Evolutionary conservation across 35 echinoderm and acorn worm species (phyloP).

Genomic region (Stichopus chloronotus): DNA sequence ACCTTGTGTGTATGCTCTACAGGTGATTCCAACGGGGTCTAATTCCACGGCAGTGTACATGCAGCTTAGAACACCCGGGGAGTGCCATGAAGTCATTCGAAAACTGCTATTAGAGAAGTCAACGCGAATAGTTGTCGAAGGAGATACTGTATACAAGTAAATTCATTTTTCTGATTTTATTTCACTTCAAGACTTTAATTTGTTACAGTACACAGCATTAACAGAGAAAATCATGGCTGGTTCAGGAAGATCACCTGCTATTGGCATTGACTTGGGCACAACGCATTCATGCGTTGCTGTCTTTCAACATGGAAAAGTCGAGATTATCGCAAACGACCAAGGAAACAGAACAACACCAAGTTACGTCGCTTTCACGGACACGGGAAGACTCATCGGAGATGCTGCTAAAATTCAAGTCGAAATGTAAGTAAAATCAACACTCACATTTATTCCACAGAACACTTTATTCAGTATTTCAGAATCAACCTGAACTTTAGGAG

Average conservation of each 20-base stretch:
- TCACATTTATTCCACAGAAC: constrained; percentile 70
- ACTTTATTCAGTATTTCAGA: too few species aligned
- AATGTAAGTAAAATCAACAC: constrained; percentile 78
- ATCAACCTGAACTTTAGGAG: too few species aligned
- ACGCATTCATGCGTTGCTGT: constrained; percentile 6
- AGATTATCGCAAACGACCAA: constrained; percentile 41
- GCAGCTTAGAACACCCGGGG: too few species aligned
- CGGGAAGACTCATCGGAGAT: constrained; percentile 80
- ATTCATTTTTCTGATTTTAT: too few species aligned
- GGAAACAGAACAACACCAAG: constrained; percentile 85
- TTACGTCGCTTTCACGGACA: constrained; percentile 90
- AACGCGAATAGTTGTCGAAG: too few species aligned
- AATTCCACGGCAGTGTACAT: background rate
- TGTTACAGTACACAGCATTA: background rate
- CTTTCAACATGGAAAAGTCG: constrained; percentile 22
- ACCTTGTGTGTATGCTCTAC: constrained; percentile 43
- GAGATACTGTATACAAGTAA: too few species aligned
- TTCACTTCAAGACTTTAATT: too few species aligned
- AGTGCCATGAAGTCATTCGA: too few species aligned
- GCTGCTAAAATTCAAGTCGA: constrained; percentile 77
- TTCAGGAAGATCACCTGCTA: background rate
- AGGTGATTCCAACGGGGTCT: constrained; percentile 13
- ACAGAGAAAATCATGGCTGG: background rate
- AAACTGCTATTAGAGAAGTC: too few species aligned
- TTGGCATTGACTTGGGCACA: constrained; percentile 32